These are phyloP conservation scores for Fregata magnificens DNA, from an alignment of 2,113 vertebrate species.

Conservation along the genomic window DNA sequence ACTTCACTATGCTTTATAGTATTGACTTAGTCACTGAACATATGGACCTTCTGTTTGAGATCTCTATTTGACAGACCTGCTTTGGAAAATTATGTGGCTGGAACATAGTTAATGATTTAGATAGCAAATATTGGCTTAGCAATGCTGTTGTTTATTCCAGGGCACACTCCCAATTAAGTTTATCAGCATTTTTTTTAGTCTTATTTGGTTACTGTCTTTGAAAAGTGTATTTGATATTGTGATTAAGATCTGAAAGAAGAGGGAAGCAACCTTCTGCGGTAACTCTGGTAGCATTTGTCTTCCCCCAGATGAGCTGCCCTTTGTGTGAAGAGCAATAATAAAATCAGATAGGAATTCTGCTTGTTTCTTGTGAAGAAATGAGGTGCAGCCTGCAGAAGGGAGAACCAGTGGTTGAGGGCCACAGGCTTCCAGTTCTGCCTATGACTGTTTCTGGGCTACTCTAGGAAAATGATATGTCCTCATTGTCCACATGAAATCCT, in stretches of 20 bases:
- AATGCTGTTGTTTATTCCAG: neutral
- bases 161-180: neutral
- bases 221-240: constrained; percentile 2
- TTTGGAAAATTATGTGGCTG: neutral
- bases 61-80: neutral
- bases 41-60: constrained; percentile 22
- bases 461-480: neutral
- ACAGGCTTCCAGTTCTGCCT: neutral
- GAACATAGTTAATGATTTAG: neutral
- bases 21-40: constrained; percentile 39
- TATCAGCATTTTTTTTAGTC: neutral
- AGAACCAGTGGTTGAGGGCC: neutral
- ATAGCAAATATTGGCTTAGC: constrained; percentile 32
- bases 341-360: neutral
- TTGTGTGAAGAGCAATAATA: neutral
- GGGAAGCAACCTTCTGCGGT: neutral
- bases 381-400: neutral
- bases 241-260: constrained; percentile 9
- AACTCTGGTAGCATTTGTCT: neutral
- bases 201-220: constrained; percentile 4
- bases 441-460: neutral
- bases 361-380: neutral
- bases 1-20: neutral
- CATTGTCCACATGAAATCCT: neutral
- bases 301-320: neutral